These are phyloP conservation scores for Orthosia cruda DNA, from an alignment of 2,888 invertebrate genomes.

Conservation along the genomic window DNA sequence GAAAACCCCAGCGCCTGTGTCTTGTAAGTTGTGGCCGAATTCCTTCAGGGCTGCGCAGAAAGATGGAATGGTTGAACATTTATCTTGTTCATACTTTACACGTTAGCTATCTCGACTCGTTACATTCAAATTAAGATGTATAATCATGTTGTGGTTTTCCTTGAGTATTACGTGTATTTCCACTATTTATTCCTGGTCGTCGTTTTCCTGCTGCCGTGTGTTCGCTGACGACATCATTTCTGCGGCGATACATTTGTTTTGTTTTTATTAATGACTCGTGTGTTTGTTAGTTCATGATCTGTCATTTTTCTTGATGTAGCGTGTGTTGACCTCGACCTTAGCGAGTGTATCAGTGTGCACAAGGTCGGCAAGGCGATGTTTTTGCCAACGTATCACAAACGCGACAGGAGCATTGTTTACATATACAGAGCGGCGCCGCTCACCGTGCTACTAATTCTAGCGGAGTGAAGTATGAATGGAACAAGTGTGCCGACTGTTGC, in stretches of 20 bases:
- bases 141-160: constrained; percentile 59
- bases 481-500: constrained; percentile 49
- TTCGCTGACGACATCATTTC: constrained; percentile 14
- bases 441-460: constrained; percentile 42
- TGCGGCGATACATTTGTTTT: constrained; percentile 9
- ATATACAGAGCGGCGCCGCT: constrained; percentile 19
- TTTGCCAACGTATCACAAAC: constrained; percentile 45
- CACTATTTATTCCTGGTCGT: constrained; percentile 20
- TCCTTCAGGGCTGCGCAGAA: background rate
- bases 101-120: constrained; percentile 17
- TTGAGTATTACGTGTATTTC: constrained; percentile 33
- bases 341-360: constrained; percentile 19
- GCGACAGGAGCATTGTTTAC: constrained; percentile 63
- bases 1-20: background rate
- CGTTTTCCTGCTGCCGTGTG: constrained; percentile 43
- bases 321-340: constrained; percentile 54
- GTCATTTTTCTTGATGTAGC: constrained; percentile 3
- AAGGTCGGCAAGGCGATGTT: constrained; percentile 46
- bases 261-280: constrained; percentile 2
- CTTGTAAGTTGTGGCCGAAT: background rate
- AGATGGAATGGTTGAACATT: background rate
- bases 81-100: constrained; percentile 17
- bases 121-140: constrained; percentile 36
- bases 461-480: constrained; percentile 44
- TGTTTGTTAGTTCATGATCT: constrained; percentile 8